Percentiles rank a stretch among this genome's conserved stretches.
phyloP scores from a whole-genome alignment of 2,888 invertebrate genomes.

The Drosophila monieri region DNA sequence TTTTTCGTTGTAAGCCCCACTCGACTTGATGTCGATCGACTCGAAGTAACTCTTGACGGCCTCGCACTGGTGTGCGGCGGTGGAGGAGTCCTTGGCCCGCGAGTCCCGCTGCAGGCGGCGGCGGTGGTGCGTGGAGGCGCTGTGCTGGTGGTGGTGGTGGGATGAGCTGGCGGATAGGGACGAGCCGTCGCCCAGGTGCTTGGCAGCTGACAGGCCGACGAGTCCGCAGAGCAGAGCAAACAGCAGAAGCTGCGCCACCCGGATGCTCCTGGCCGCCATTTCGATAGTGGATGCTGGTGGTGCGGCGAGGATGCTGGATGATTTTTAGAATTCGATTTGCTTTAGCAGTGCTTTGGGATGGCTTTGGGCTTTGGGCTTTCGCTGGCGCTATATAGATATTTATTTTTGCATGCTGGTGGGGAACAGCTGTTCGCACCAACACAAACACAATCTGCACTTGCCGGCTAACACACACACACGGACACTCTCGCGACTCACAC shows the following conservation, averaged over 20 bases:
- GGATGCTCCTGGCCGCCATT: constrained; percentile 51
- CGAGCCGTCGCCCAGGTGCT: constrained; percentile 55
- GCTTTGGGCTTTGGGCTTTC: neutral
- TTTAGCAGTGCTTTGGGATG: constrained; percentile 2
- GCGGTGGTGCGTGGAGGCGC: constrained; percentile 67
- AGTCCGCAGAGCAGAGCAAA: constrained; percentile 50
- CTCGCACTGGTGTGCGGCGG: constrained; percentile 71
- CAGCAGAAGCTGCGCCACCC: constrained; percentile 51
- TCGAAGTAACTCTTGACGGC: constrained; percentile 80
- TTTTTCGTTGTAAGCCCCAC: constrained; percentile 81
- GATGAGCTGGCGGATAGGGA: constrained; percentile 11
- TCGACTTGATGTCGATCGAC: constrained; percentile 81
- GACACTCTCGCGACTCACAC: constrained; percentile 7
- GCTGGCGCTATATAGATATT: neutral
- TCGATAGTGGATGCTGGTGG: constrained; percentile 23
- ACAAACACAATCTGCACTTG: constrained; percentile 45
- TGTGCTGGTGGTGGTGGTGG: constrained; percentile 64
- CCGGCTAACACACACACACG: constrained; percentile 56
- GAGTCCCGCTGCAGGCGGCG: constrained; percentile 80
- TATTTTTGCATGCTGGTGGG: constrained; percentile 61
- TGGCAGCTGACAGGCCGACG: constrained; percentile 56
- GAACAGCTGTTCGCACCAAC: constrained; percentile 70
- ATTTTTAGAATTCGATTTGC: constrained; percentile 5
- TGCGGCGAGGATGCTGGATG: constrained; percentile 4
- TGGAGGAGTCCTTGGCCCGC: constrained; percentile 62